Percentiles rank a stretch among this genome's conserved stretches.
phyloP scores from a whole-genome alignment of 1,140 invertebrate species.

The Drosophila willistoni region DNA sequence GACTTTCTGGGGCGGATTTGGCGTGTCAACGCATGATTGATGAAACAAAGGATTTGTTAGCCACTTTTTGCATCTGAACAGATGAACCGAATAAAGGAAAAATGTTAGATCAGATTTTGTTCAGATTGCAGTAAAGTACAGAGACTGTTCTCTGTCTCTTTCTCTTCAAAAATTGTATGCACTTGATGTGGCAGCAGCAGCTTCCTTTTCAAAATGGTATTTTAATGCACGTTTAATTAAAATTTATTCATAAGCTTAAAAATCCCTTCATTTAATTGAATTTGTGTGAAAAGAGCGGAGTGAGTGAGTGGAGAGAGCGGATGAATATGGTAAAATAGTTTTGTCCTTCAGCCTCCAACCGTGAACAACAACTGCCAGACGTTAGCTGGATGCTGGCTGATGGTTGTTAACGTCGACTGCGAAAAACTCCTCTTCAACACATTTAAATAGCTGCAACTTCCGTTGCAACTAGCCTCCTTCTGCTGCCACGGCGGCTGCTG shows the following conservation, averaged over 20 bases:
- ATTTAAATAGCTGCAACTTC: slow-evolving; percentile 75
- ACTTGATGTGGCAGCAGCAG: slow-evolving; percentile 12
- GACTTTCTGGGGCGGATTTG: slow-evolving; percentile 64
- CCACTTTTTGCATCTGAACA: slow-evolving; percentile 25
- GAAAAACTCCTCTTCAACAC: slow-evolving; percentile 59
- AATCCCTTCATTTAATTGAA: slow-evolving; percentile 41
- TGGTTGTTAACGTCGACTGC: slow-evolving; percentile 1
- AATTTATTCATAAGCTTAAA: slow-evolving; percentile 58
- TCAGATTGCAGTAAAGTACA: not conserved
- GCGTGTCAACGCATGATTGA: slow-evolving; percentile 78
- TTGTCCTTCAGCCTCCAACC: slow-evolving; percentile 34
- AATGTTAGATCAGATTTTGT: slow-evolving; percentile 8
- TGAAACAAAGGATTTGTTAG: slow-evolving; percentile 60
- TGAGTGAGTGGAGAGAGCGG: not conserved
- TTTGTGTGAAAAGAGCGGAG: slow-evolving; percentile 36
- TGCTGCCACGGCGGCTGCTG: slow-evolving; percentile 15
- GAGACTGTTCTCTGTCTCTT: not conserved
- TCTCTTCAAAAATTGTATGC: not conserved
- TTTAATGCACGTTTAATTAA: slow-evolving; percentile 60
- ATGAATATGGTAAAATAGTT: slow-evolving; percentile 8
- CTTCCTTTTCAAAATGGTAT: slow-evolving; percentile 40
- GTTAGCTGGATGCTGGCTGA: slow-evolving; percentile 9
- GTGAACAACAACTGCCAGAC: slow-evolving; percentile 39
- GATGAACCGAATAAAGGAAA: not conserved
- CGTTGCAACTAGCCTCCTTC: slow-evolving; percentile 60